Base-by-base conservation (phyloP, 1,140 invertebrate species). In the Meloidogyne hapla region DNA sequence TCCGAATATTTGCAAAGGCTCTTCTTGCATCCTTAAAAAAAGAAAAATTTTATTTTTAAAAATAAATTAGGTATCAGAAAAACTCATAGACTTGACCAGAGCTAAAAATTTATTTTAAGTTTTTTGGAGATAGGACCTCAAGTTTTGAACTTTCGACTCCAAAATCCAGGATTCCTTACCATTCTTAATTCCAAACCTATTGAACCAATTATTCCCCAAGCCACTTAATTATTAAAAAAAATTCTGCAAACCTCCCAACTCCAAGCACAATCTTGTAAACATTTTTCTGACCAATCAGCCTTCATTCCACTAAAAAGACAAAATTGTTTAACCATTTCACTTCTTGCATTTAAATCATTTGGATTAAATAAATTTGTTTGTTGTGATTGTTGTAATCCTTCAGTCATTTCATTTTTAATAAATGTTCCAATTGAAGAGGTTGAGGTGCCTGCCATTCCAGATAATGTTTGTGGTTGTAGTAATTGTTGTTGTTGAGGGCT, bases 311-410 rank as follows among this genome's bases (percentile, higher is more conserved):
- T 77, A 62, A 80, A 67, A 45, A 4, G 15, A 15, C 48, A 78
- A 68, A 82, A 82, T 45, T 80, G 78, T 64, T 75, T 78, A 33
- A 82, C 64, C 80, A 82, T 83, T 65, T 42, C 40, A 12, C 67
- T 40, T 10, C 66, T 80, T 23, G 70, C 48, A 23, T 69, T 56
- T 0, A 56, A n/a, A n/a, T 56, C 18, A 56, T 56, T 56, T 8
- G 6, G n/a, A 56, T n/a, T n/a, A 3, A 48, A 18, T 48, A 48
- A 18, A 18, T 48, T 18, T n/a, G 18, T 56, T 56, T 56, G 18
- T n/a, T 8, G 48, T n/a, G n/a, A 23, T 78, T 78, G 48, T 76
- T 64, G 48, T 79, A 78, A 23, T 26, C 48, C 48, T 56, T 5
- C 48, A 6, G n/a, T 6, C n/a, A 56, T 56, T 56, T 56, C 48